Conservation (phyloP, 2,797 vertebrate genomes). For the Chaetodon trifasciatus region DNA sequence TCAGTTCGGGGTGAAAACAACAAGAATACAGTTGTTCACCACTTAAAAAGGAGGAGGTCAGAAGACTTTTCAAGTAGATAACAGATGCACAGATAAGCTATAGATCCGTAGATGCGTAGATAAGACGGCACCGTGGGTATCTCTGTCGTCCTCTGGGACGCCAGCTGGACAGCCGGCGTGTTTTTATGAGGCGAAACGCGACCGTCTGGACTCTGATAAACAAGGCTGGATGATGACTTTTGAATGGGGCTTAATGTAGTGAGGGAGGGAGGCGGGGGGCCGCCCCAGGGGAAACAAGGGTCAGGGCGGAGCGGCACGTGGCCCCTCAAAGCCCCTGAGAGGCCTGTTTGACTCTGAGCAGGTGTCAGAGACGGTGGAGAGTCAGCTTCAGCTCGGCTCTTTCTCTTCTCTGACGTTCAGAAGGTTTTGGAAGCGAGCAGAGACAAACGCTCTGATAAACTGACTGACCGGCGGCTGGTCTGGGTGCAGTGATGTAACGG, state of each 20-base stretch:
- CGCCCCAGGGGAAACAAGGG: constrained; percentile 41
- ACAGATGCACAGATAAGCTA: background rate
- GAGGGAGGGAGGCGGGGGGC: background rate
- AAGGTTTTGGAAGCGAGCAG: background rate
- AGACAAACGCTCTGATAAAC: background rate
- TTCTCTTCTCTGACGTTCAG: too few species aligned
- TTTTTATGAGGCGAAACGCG: constrained; percentile 58
- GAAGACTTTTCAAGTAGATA: background rate
- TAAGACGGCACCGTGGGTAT: background rate
- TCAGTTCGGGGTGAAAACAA: too few species aligned
- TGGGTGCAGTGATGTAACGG: constrained; percentile 3
- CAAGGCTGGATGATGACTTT: constrained; percentile 55
- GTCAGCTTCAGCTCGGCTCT: too few species aligned
- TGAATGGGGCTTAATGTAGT: constrained; percentile 73
- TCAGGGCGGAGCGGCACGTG: constrained; percentile 37
- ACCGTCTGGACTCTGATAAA: constrained; percentile 62
- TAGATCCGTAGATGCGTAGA: background rate
- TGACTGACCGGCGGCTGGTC: background rate
- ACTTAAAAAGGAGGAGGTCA: too few species aligned
- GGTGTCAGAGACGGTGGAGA: constrained; percentile 23
- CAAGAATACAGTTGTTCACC: too few species aligned
- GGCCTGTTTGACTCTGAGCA: constrained; percentile 45
- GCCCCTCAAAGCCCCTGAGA: constrained; percentile 51
- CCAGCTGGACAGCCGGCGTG: constrained; percentile 76
- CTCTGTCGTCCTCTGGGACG: constrained; percentile 29